These are phyloP conservation scores for Diploscapter pachys DNA, from an alignment of 1,140 invertebrate genomes.

Conservation along the genomic window DNA sequence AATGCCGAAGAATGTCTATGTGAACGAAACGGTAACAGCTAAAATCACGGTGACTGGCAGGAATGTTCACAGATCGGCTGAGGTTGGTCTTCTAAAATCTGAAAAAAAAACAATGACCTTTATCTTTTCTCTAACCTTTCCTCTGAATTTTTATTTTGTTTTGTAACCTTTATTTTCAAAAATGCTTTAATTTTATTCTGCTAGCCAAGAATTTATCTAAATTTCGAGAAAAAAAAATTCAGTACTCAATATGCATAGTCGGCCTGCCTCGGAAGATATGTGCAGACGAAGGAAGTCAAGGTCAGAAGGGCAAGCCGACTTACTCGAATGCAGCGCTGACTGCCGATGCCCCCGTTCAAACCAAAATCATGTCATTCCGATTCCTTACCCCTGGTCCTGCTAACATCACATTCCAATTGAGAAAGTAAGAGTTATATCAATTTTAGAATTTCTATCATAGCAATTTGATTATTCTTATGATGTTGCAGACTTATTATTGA, in stretches of 20 bases:
- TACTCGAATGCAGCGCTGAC: slow-evolving; percentile 20
- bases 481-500: too few species aligned
- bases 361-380: slow-evolving; percentile 25
- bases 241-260: slow-evolving; percentile 25
- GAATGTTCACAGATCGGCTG: slow-evolving; percentile 1
- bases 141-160: too few species aligned
- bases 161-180: too few species aligned
- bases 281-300: slow-evolving; percentile 26
- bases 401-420: slow-evolving; percentile 17
- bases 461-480: too few species aligned
- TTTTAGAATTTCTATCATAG: too few species aligned
- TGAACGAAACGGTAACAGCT: slow-evolving; percentile 34
- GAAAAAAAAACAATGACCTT: background rate
- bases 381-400: slow-evolving; percentile 16
- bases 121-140: background rate
- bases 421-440: slow-evolving; percentile 6
- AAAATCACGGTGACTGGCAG: slow-evolving; percentile 25
- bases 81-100: slow-evolving; percentile 1
- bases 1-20: slow-evolving; percentile 31
- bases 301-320: slow-evolving; percentile 16
- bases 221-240: slow-evolving; percentile 7
- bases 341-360: slow-evolving; percentile 6
- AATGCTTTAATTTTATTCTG: too few species aligned
- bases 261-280: slow-evolving; percentile 29
- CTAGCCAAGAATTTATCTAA: background rate